A percentile compares a stretch with the other conserved stretches of the same genome.
phyloP scores from a whole-genome alignment of 2,113 vertebrate species.

The Genyomyrus donnyi region DNA sequence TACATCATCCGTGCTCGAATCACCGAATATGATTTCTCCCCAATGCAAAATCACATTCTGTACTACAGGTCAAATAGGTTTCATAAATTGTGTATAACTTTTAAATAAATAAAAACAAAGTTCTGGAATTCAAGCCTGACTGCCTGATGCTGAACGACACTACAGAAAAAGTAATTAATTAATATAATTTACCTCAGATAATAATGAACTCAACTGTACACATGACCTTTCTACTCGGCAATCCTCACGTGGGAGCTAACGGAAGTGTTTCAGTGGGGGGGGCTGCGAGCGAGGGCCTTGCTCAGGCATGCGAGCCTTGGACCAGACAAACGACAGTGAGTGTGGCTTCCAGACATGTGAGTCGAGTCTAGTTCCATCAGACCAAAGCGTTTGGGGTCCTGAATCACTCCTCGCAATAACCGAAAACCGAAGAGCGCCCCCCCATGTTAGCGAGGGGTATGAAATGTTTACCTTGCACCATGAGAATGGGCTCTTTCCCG shows the following conservation, averaged over 20 bases:
- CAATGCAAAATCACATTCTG: background rate
- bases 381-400: no score
- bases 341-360: background rate
- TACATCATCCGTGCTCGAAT: background rate
- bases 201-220: no score
- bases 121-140: background rate
- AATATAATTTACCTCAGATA: background rate
- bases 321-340: background rate
- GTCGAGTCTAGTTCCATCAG: background rate
- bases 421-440: background rate
- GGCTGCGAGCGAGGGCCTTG: background rate
- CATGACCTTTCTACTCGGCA: background rate
- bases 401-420: background rate
- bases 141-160: background rate
- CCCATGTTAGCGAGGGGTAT: background rate
- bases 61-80: background rate
- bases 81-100: background rate
- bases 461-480: slow-evolving; percentile 83
- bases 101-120: background rate
- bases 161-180: background rate
- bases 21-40: background rate
- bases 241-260: background rate
- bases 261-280: background rate
- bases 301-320: background rate
- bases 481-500: slow-evolving; percentile 82